These are phyloP conservation scores for Gerosis bhagava DNA, from an alignment of 2,888 invertebrate species.

Conservation along the genomic window DNA sequence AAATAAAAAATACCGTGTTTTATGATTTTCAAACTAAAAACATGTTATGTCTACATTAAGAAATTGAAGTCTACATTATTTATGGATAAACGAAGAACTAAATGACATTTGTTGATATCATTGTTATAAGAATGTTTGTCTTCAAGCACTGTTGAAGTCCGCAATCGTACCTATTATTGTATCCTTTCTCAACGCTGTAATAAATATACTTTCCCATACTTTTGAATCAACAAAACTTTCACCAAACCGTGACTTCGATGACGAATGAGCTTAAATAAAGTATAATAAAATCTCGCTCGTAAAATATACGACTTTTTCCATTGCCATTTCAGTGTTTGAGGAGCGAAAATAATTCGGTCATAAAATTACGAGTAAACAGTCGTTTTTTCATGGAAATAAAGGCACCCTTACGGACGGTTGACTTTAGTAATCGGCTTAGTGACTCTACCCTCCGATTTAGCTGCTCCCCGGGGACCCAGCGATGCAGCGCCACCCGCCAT, in stretches of 20 bases:
- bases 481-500: conserved; percentile 65
- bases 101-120: no score
- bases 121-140: no score
- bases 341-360: conserved; percentile 76
- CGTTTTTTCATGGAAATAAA: conserved; percentile 77
- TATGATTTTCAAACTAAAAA: no score
- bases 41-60: no score
- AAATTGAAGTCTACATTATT: no score
- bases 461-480: conserved; percentile 55
- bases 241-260: conserved; percentile 40
- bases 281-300: conserved; percentile 64
- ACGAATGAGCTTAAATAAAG: conserved; percentile 69
- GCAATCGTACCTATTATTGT: conserved; percentile 2
- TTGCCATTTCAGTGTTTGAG: conserved; percentile 69
- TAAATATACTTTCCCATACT: conserved; percentile 18
- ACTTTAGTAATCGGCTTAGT: conserved; percentile 79
- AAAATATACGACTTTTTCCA: conserved; percentile 71
- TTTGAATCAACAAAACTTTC: conserved; percentile 28
- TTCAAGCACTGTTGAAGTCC: neutral
- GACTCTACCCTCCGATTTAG: conserved; percentile 55
- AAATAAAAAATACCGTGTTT: no score
- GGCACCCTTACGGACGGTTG: conserved; percentile 63
- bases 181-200: conserved; percentile 8
- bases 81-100: no score
- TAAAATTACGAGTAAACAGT: conserved; percentile 80